These are phyloP conservation scores for Dicyrtoma fusca DNA, from an alignment of 2,888 invertebrate species.

Conservation along the genomic window DNA sequence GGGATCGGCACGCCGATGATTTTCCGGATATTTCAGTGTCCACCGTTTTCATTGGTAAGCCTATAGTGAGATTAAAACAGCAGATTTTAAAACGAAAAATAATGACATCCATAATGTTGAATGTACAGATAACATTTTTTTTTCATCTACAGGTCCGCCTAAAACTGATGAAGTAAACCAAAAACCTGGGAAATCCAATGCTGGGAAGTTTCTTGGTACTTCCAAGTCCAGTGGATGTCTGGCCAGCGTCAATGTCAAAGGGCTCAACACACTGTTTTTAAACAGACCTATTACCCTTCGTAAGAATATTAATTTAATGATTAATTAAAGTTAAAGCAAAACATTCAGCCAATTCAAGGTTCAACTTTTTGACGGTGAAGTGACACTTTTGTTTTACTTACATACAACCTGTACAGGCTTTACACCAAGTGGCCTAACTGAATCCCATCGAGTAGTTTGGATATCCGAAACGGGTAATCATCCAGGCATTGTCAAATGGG, in stretches of 20 bases:
- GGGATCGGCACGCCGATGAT: not conserved
- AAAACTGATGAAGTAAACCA: not conserved
- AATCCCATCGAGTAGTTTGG: constrained; percentile 50
- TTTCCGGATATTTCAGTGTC: not conserved
- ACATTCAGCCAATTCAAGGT: too few relatives aligned
- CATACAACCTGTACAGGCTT: constrained; percentile 33
- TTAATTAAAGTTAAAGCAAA: not conserved
- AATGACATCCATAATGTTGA: too few relatives aligned
- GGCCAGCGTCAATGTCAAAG: not conserved
- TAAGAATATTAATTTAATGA: constrained; percentile 12
- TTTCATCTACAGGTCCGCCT: not conserved
- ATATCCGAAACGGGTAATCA: constrained; percentile 40
- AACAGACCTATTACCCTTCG: constrained; percentile 24
- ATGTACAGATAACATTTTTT: too few relatives aligned
- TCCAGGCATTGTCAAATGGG: constrained; percentile 46
- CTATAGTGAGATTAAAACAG: too few relatives aligned
- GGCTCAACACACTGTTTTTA: not conserved
- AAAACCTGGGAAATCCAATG: not conserved
- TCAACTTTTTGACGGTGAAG: not conserved
- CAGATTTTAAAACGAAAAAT: not conserved
- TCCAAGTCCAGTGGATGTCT: constrained; percentile 32
- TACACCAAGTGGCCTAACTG: constrained; percentile 47
- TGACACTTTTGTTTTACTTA: not conserved
- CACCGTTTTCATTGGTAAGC: constrained; percentile 15
- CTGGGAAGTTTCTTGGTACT: not conserved